Evolutionary conservation across 2,113 vertebrate genomes (phyloP).

Genomic region (Epinephelus lanceolatus): DNA sequence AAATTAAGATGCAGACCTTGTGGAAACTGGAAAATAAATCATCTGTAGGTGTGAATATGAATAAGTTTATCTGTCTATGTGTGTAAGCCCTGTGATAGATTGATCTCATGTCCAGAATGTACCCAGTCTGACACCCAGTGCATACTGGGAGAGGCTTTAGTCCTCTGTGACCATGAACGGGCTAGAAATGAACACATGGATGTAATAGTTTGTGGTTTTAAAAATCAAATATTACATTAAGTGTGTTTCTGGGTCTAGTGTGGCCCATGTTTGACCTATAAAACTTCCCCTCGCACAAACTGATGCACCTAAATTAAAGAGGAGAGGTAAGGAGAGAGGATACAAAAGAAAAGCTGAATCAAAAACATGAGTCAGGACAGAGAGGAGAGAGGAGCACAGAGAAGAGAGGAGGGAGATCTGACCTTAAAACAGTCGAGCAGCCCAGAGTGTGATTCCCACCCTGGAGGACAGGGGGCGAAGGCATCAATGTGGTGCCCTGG

Average conservation of each 20-base stretch:
- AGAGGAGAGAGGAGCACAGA: background rate
- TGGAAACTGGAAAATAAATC: no score
- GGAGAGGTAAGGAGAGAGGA: background rate
- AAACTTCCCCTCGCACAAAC: background rate
- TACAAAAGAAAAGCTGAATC: background rate
- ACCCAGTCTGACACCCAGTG: no score
- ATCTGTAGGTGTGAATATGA: background rate
- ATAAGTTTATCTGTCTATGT: no score
- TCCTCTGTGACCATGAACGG: no score
- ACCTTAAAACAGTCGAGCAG: slow-evolving; percentile 93
- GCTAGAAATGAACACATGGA: no score
- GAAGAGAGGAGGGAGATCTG: background rate
- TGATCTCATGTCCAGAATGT: no score
- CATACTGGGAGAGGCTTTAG: no score
- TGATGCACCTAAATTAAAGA: background rate
- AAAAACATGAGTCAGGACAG: background rate
- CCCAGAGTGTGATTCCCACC: slow-evolving; percentile 89
- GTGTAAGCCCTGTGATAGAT: no score
- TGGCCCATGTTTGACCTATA: background rate
- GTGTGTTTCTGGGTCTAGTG: background rate
- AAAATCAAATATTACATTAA: background rate
- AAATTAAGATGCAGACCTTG: background rate
- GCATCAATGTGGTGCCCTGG: slow-evolving; percentile 81
- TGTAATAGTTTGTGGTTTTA: no score
- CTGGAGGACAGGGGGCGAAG: slow-evolving; percentile 85